Evolutionary conservation across 2,888 invertebrate species (phyloP).

Genomic region (Onchidella celtica): DNA sequence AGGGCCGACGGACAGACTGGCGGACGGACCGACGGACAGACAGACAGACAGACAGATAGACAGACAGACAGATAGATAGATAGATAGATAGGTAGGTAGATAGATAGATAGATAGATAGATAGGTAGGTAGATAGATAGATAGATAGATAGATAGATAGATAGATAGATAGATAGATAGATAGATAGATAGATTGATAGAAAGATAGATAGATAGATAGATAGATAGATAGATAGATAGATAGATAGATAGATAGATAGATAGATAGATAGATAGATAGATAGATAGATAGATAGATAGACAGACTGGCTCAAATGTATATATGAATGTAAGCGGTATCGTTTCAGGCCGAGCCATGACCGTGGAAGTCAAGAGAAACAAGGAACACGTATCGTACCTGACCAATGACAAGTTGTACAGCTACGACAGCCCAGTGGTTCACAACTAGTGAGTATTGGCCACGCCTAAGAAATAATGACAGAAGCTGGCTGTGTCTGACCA

Average conservation of each 20-base stretch:
- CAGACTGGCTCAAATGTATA: no score
- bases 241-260: not conserved
- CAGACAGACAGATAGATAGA: no score
- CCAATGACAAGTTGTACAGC: conserved; percentile 2
- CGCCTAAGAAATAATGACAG: no score
- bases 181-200: not conserved
- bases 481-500: no score
- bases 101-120: no score
- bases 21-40: no score
- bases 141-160: not conserved
- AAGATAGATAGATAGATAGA: not conserved
- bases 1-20: no score
- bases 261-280: not conserved
- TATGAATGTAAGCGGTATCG: not conserved
- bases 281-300: no score
- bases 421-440: conserved; percentile 24
- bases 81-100: no score
- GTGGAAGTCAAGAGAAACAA: conserved; percentile 10
- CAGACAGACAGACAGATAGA: no score
- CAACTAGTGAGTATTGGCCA: conserved; percentile 15
- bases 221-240: not conserved
- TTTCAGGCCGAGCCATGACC: conserved; percentile 18
- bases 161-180: not conserved
- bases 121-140: no score
- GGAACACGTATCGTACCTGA: conserved; percentile 12